These are phyloP conservation scores for Neoaliturus tenellus DNA, from an alignment of 2,888 invertebrate species.

Conservation along the genomic window DNA sequence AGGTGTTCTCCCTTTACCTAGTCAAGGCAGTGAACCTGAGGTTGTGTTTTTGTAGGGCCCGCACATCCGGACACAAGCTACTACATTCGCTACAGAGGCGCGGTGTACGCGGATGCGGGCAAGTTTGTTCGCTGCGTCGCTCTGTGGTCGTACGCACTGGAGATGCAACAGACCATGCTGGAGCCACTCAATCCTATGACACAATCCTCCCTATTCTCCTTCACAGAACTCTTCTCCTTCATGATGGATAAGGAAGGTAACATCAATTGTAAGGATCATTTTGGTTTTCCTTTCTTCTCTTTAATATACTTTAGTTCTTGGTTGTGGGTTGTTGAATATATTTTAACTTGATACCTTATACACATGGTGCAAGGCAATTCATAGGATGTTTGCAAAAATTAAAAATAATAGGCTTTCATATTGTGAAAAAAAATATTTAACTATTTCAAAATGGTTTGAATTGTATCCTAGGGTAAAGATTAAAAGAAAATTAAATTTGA, in stretches of 20 bases:
- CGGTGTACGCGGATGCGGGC: slow-evolving; percentile 96
- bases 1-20: no score
- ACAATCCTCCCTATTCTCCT: slow-evolving; percentile 94
- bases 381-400: no score
- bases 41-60: slow-evolving; percentile 81
- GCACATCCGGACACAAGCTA: slow-evolving; percentile 98
- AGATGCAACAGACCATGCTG: slow-evolving; percentile 96
- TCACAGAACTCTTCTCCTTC: slow-evolving; percentile 95
- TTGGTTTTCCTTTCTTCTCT: slow-evolving; percentile 45
- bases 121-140: slow-evolving; percentile 93
- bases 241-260: slow-evolving; percentile 92
- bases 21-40: no score
- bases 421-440: no score
- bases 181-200: slow-evolving; percentile 97
- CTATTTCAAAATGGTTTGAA: no score
- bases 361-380: no score
- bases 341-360: neutral
- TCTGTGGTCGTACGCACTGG: slow-evolving; percentile 97
- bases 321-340: neutral
- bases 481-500: no score
- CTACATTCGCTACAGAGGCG: slow-evolving; percentile 91
- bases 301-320: neutral
- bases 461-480: no score
- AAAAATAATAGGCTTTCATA: no score
- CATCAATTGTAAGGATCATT: slow-evolving; percentile 50